Base-by-base conservation (phyloP, 64 coral and sea anemone genomes). In the Stichodactyla helianthus region DNA sequence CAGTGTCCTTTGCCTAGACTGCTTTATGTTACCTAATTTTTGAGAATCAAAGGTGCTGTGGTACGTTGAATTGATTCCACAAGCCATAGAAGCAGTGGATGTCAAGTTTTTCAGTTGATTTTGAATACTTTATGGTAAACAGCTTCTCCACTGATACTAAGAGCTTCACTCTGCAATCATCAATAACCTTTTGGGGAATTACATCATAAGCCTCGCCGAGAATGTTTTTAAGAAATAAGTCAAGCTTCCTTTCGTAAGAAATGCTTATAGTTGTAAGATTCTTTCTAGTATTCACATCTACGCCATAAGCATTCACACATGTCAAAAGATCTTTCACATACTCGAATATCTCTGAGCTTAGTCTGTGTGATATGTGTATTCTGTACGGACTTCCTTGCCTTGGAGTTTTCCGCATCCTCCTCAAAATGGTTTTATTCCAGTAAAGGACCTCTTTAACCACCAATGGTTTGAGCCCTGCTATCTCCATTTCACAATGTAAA, bases 371-470 rank as follows among this genome's bases (percentile, higher is more conserved):
- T 89, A 93, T 22, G 89, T 93, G 86, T 54, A 93, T 93, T 84
- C 92, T 93, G 92, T 93, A 93, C 77, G 92, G 92, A 53, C 92
- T 85, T 81, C 86, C 61, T 86, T 93, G 84, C 87, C 92, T 93
- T 50, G 87, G 87, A 44, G 83, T 93, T 58, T 89, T 89, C 61
- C 53, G 87, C 92, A 93, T 93, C 87, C 83, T 63, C 85, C 92
- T 26, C 84, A 85, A 76, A 86, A 93, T 89, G 84, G 88, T 20
- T 93, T 89, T 93, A 82, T 86, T 93, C 92, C 92, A 93, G 92
- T 93, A 93, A 89, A 86, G 87, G 86, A 93, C 83, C 85, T 93
- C 92, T 89, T 93, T 89, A 86, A 84, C 79, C 35, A 93, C 92
- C 84, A 93, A 57, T 52, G 87, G 78, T 53, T 93, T 82, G 80